These are phyloP conservation scores for Lutjanus campechanus DNA, from an alignment of 2,797 vertebrate genomes.

Conservation along the genomic window DNA sequence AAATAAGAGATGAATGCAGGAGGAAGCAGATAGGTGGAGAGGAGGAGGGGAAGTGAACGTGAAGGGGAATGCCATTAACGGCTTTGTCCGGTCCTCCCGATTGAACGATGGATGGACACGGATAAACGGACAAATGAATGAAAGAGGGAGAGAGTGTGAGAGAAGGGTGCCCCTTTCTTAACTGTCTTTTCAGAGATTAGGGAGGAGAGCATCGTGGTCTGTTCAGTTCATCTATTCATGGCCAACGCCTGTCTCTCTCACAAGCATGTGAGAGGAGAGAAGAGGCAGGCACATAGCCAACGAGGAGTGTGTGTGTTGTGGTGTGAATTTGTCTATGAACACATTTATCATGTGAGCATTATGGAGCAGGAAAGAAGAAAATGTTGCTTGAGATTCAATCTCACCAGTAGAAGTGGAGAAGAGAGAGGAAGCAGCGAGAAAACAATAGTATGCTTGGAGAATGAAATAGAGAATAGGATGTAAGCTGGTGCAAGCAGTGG, in stretches of 20 bases:
- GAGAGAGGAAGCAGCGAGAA: slow-evolving; percentile 4
- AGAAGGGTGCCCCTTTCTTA: slow-evolving; percentile 81
- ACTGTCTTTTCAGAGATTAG: slow-evolving; percentile 83
- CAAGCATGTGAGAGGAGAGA: slow-evolving; percentile 44
- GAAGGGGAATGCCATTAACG: slow-evolving; percentile 80
- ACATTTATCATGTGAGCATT: slow-evolving; percentile 42
- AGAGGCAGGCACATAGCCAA: slow-evolving; percentile 36
- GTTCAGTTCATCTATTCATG: slow-evolving; percentile 79
- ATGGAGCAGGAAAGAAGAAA: slow-evolving; percentile 21
- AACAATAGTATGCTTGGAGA: slow-evolving; percentile 8
- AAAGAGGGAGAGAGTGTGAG: slow-evolving; percentile 79
- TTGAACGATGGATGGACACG: slow-evolving; percentile 76
- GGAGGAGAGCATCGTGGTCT: slow-evolving; percentile 74
- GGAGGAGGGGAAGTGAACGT: slow-evolving; percentile 76
- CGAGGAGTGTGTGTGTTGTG: not conserved
- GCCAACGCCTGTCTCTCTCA: slow-evolving; percentile 72
- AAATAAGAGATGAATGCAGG: slow-evolving; percentile 72
- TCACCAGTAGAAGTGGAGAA: slow-evolving; percentile 12
- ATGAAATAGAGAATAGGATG: slow-evolving; percentile 29
- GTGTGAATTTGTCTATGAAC: slow-evolving; percentile 35
- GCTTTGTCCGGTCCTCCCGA: slow-evolving; percentile 77
- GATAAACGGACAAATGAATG: slow-evolving; percentile 75
- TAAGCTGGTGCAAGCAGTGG: slow-evolving; percentile 15
- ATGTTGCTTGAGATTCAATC: slow-evolving; percentile 29
- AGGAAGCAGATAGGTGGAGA: slow-evolving; percentile 68